Conservation (phyloP, 2,113 vertebrate species). For the Speoplatyrhinus poulsoni region DNA sequence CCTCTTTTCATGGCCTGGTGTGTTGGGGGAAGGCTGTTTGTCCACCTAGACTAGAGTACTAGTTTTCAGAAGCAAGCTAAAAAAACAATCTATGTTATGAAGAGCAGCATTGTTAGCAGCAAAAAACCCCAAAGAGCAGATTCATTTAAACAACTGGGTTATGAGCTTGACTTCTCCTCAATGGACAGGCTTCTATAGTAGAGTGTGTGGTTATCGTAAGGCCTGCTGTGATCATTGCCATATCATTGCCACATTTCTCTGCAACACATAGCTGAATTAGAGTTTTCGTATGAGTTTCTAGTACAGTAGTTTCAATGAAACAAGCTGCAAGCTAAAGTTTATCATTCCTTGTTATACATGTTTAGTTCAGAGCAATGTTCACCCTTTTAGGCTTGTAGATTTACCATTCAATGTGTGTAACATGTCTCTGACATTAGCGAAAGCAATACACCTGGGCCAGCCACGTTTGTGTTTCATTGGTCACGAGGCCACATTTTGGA, state of each 20-base stretch:
- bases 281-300: no score
- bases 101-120: not conserved
- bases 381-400: no score
- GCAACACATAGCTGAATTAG: not conserved
- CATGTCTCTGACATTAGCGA: no score
- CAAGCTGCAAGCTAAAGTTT: no score
- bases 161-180: not conserved
- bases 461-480: no score
- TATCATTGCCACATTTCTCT: not conserved
- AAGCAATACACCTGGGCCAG: no score
- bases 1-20: constrained; percentile 60
- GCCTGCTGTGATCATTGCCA: not conserved
- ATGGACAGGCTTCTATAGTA: not conserved
- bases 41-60: constrained; percentile 32
- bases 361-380: no score
- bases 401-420: no score
- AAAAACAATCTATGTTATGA: constrained; percentile 9
- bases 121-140: not conserved
- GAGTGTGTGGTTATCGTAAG: not conserved
- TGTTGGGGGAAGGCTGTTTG: constrained; percentile 56
- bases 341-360: no score
- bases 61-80: constrained; percentile 25
- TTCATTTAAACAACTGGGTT: not conserved
- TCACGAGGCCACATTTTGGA: no score
- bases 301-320: no score